A percentile compares a stretch with the other conserved stretches of the same genome.
phyloP scores from a whole-genome alignment of 2,797 vertebrate genomes.

The Xerus rutilus region DNA sequence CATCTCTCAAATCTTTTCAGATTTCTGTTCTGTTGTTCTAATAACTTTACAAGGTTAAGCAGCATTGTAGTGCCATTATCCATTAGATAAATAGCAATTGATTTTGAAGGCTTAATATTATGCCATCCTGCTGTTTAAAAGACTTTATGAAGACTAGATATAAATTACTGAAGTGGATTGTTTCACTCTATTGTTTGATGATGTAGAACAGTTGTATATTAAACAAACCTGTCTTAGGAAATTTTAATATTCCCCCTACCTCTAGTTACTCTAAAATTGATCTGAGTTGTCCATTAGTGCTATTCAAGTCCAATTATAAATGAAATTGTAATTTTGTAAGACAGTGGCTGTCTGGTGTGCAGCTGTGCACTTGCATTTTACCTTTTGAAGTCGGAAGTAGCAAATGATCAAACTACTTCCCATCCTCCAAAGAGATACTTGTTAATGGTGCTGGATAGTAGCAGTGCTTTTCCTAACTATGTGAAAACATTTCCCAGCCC shows the following conservation, averaged over 20 bases:
- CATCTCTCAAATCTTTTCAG: not conserved
- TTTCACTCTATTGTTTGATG: constrained; percentile 59
- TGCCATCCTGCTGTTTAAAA: constrained; percentile 49
- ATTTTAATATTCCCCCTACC: constrained; percentile 37
- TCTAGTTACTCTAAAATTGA: constrained; percentile 59
- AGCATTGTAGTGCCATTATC: not conserved
- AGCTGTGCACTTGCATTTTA: not conserved
- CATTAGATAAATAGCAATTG: constrained; percentile 30
- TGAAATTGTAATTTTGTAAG: not conserved
- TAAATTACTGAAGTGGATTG: constrained; percentile 57
- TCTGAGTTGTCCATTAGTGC: not conserved
- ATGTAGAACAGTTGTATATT: constrained; percentile 60
- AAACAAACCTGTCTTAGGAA: constrained; percentile 18
- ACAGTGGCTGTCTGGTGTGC: not conserved
- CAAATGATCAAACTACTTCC: not conserved
- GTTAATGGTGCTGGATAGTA: constrained; percentile 51
- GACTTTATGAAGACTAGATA: constrained; percentile 69
- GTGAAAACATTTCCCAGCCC: constrained; percentile 77
- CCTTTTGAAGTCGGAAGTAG: not conserved
- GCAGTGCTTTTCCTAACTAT: constrained; percentile 74
- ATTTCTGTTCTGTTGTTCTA: constrained; percentile 41
- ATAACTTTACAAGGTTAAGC: constrained; percentile 65
- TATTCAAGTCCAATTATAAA: not conserved
- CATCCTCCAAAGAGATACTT: not conserved
- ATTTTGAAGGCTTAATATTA: constrained; percentile 54